Evolutionary conservation across 2,888 invertebrate species (phyloP).

Genomic region (Pristionchus fissidentatus): DNA sequence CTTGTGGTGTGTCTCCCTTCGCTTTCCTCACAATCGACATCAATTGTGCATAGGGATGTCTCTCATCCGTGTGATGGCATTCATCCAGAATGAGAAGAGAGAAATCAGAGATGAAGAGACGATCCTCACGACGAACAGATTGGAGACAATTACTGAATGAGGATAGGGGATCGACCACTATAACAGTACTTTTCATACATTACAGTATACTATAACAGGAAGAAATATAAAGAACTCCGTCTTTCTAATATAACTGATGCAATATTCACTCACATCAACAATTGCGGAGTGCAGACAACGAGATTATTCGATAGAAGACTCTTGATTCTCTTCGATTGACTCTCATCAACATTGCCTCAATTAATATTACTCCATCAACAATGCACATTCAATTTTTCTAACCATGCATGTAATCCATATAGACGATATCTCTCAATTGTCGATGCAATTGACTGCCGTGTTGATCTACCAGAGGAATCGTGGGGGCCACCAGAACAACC

Average conservation of each 20-base stretch:
- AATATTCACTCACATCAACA: slow-evolving; percentile 66
- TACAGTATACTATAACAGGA: neutral
- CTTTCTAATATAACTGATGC: no score
- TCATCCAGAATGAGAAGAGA: slow-evolving; percentile 72
- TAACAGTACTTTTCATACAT: neutral
- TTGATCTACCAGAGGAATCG: slow-evolving; percentile 71
- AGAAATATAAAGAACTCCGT: no score
- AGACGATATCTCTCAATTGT: neutral
- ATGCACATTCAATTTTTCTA: neutral
- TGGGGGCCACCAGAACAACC: slow-evolving; percentile 69
- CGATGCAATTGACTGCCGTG: slow-evolving; percentile 53
- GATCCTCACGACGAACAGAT: slow-evolving; percentile 63
- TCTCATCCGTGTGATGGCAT: slow-evolving; percentile 63
- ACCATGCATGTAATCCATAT: slow-evolving; percentile 36
- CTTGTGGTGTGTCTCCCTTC: slow-evolving; percentile 46
- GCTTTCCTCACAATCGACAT: slow-evolving; percentile 19
- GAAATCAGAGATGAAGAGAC: slow-evolving; percentile 67
- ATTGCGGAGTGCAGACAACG: slow-evolving; percentile 67
- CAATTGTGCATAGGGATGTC: slow-evolving; percentile 45
- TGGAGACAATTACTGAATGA: slow-evolving; percentile 68
- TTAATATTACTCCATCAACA: neutral
- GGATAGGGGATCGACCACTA: no score
- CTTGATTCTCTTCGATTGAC: slow-evolving; percentile 51
- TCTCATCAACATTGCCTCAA: neutral
- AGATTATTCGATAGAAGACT: slow-evolving; percentile 61